A percentile compares a stretch with the other conserved stretches of the same genome.
Conservation (phyloP, 2,797 vertebrate species). For the Varecia variegata region DNA sequence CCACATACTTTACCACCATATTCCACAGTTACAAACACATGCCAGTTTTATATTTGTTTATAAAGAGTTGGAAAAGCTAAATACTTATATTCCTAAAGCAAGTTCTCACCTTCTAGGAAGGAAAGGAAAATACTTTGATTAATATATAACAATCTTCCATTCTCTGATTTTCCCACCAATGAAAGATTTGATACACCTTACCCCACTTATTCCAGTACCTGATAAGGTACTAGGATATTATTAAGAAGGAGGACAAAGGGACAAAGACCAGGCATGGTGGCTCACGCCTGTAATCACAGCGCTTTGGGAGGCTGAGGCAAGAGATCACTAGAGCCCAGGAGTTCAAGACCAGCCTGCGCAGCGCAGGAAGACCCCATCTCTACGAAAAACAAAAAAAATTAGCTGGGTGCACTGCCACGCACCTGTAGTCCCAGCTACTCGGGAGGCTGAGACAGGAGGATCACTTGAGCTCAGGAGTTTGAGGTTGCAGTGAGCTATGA, state of each 20-base stretch:
- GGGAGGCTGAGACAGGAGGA: neutral
- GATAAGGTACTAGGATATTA: neutral
- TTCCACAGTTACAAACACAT: neutral
- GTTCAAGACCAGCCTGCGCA: no score
- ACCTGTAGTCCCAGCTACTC: neutral
- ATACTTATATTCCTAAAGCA: neutral
- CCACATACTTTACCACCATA: neutral
- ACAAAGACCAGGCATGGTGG: no score
- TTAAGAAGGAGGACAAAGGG: neutral
- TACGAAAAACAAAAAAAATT: neutral
- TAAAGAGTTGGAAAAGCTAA: neutral
- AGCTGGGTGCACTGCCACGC: neutral
- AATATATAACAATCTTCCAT: neutral
- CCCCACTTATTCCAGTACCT: neutral
- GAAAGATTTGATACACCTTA: neutral
- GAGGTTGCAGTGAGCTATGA: neutral
- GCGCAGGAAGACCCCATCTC: neutral
- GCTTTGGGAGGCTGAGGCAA: no score
- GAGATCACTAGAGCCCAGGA: no score
- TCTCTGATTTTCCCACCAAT: neutral
- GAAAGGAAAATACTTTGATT: neutral
- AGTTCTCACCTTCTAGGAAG: neutral
- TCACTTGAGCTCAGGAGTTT: neutral
- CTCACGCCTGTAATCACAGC: no score
- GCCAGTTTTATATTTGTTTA: conserved; percentile 7